Evolutionary conservation across 2,113 vertebrate genomes (phyloP), one percentile per base, ranked within the genome.

Genomic region (Phyllostomus discolor): DNA sequence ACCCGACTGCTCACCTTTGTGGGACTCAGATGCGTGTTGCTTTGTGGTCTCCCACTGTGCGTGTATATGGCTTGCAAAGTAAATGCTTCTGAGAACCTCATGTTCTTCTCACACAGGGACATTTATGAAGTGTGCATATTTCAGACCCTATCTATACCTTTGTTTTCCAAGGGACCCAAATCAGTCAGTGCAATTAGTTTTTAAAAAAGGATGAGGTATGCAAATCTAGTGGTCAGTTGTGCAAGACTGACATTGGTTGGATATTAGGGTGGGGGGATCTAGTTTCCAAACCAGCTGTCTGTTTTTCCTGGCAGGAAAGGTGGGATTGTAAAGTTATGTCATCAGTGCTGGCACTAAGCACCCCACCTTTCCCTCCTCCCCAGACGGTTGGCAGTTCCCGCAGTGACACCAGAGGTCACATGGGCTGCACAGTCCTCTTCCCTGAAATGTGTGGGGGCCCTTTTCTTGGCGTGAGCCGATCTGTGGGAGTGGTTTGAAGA

Each of bases 401-500:
- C 50, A 3, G 43, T 35, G 78, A 90, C 93, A 75, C 26, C 59
- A 69, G 73, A 96, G 94, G 95, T 94, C 75, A 96, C 67, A 33
- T 24, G 75, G 93, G 9, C 90, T 87, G 70, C 12, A 2, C 11
- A 46, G 50, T 43, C 75, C 89, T 87, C 94, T 28, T 86, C 73
- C 43, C 70, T 2, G 15, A 75, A 85, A 96, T 85, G 88, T 87
- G 91, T 93, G 94, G 95, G 85, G 95, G 85, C 90, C 76, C 78
- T 69, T 64, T 54, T 43, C 54, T 95, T 96, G 92, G 93, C 91
- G 50, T 75, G 79, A 95, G 85, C 73, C 14, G 12, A 22, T 66
- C 75, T 28, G 94, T 69, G 91, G 94, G 93, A 95, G 89, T 95
- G 96, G 89, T 91, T 94, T 93, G 69, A 90, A 85, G 89, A 72